These are phyloP conservation scores for Falcaria lacertinaria DNA, from an alignment of 2,888 invertebrate species.

Conservation along the genomic window DNA sequence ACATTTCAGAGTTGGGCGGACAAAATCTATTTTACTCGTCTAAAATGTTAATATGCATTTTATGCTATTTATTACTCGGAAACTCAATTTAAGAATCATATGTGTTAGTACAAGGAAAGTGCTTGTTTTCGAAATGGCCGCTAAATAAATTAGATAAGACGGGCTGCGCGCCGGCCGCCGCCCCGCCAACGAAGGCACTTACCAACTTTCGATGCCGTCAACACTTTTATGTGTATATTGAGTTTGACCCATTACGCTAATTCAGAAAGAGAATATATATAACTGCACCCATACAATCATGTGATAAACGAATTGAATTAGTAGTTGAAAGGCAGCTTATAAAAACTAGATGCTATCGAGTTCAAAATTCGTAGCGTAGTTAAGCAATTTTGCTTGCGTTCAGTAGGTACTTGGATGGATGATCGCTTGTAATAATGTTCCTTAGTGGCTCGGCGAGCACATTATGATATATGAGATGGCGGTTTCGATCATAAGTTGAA, in stretches of 20 bases:
- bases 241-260: conserved; percentile 36
- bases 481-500: too few relatives aligned
- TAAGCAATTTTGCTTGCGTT: too few relatives aligned
- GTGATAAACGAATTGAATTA: conserved; percentile 10
- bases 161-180: conserved; percentile 51
- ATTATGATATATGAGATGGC: too few relatives aligned
- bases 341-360: too few relatives aligned
- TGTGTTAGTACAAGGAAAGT: conserved; percentile 6
- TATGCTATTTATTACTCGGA: neutral
- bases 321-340: neutral
- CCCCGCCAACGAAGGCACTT: conserved; percentile 56
- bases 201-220: conserved; percentile 58
- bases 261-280: conserved; percentile 12
- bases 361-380: too few relatives aligned
- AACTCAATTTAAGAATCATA: neutral
- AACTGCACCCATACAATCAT: conserved; percentile 6
- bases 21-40: too few relatives aligned
- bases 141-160: conserved; percentile 70
- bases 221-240: conserved; percentile 54
- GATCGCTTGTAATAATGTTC: too few relatives aligned
- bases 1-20: too few relatives aligned
- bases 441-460: too few relatives aligned
- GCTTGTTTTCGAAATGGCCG: conserved; percentile 54
- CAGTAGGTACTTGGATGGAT: too few relatives aligned
- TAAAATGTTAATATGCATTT: too few relatives aligned